phyloP scores from a whole-genome alignment of 2,113 vertebrate species.

The Gadus macrocephalus region DNA sequence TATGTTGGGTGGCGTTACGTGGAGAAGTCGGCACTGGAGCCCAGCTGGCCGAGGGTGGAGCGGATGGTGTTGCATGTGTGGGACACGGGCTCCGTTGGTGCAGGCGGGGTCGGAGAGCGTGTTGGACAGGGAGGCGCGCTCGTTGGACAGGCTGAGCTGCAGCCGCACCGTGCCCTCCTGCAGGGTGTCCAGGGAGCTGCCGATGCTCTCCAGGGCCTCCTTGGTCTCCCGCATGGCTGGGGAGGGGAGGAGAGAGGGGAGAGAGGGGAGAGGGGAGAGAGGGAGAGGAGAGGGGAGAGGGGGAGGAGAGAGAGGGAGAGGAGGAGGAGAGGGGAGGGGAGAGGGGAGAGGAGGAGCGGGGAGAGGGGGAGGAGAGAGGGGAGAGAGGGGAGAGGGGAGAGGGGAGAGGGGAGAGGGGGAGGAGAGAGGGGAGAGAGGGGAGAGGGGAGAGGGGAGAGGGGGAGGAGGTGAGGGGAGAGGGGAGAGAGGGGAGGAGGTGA shows the following conservation, averaged over 20 bases:
- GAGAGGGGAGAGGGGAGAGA: background rate
- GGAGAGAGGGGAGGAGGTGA: too few species aligned
- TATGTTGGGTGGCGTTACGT: conserved; percentile 47
- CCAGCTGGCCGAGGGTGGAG: conserved; percentile 72
- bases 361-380: too few species aligned
- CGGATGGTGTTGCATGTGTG: conserved; percentile 77
- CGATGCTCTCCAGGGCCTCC: conserved; percentile 79
- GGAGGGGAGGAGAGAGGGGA: background rate
- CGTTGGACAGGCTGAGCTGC: conserved; percentile 65
- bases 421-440: too few species aligned
- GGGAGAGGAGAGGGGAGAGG: background rate
- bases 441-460: too few species aligned
- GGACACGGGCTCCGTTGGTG: conserved; percentile 49
- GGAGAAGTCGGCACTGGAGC: conserved; percentile 68
- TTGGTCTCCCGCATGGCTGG: conserved; percentile 85
- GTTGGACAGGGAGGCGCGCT: conserved; percentile 71
- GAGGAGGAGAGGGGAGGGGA: too few species aligned
- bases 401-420: too few species aligned
- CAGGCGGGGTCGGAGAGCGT: conserved; percentile 80
- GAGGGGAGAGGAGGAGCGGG: too few species aligned
- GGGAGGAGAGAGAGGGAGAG: too few species aligned
- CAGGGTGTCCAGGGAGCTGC: conserved; percentile 73
- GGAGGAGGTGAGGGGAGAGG: too few species aligned
- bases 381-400: too few species aligned
- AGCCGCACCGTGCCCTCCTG: conserved; percentile 74